Base-by-base conservation (phyloP, 2,888 invertebrate species). In the Anaspis maculata region DNA sequence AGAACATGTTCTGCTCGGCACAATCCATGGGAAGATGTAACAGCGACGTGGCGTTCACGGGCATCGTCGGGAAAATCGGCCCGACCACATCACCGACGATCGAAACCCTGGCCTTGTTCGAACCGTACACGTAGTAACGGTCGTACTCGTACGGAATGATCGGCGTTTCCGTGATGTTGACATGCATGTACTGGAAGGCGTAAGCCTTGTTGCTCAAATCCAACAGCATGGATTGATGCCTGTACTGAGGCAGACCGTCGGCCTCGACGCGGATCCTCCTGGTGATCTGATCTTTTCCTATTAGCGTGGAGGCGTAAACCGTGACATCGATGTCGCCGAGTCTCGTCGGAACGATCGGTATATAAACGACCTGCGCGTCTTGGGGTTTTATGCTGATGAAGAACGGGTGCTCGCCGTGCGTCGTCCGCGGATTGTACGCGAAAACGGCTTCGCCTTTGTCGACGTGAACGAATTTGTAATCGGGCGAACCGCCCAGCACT, bases 1-100 rank as follows among this genome's bases (percentile, higher is more conserved):
- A 92, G 68, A 92, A 97, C 74, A 95, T 87, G 59, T 89, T 92
- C 63, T 94, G 92, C 62, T 97, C 96, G 0, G 85, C 94, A 1
- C 84, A 84, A 57, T 90, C 89, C 88, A 89, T 88, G 0, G 90
- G 90, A 45, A 90, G 56, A 50, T 80, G 68, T 2, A 90, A 67
- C 32, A 90, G 59, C 11, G 87, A 86, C 5, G 85, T 82, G 0
- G 90, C 86, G 54, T 90, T 90, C 4, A 90, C 82, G 0, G 90
- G 90, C 87, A 90, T 89, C 1, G 88, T 86, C 0, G 91, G 89
- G 60, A 91, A 92, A 38, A 91, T 83, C 0, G 92, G 88, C 0
- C 92, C 92, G 0, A 92, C 90, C 0, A 94, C 91, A 64, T 92
- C 91, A 1, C 92, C 91, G 2, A 88, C 85, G 13, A 90, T 66